These are phyloP conservation scores for Cephus pygmeus DNA, from an alignment of 2,888 invertebrate genomes.

Conservation along the genomic window DNA sequence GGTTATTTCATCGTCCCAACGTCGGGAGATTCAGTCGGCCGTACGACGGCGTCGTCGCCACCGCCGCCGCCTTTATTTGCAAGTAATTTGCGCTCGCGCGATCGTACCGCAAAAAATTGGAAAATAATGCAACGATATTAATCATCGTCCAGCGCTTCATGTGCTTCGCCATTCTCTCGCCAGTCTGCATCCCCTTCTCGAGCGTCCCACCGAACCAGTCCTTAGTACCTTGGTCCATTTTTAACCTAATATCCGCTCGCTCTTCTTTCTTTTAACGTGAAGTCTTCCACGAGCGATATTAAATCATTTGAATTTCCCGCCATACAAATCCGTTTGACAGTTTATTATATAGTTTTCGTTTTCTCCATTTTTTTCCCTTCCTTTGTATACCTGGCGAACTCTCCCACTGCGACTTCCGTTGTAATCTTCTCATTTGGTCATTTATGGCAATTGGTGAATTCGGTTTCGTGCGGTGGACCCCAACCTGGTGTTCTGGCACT, in stretches of 20 bases:
- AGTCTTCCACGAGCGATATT: neutral
- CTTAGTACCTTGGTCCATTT: neutral
- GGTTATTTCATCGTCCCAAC: neutral
- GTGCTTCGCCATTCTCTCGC: conserved; percentile 20
- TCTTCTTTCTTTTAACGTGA: neutral
- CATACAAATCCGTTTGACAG: neutral
- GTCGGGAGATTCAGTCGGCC: conserved; percentile 18
- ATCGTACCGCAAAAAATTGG: conserved; percentile 52
- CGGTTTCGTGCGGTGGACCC: neutral
- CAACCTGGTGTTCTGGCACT: neutral
- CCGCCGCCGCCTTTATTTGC: conserved; percentile 55
- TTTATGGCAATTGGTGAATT: neutral
- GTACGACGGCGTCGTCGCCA: conserved; percentile 37
- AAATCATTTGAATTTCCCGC: neutral
- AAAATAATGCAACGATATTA: conserved; percentile 62
- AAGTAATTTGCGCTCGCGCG: conserved; percentile 56
- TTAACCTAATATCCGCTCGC: neutral
- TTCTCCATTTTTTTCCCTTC: neutral
- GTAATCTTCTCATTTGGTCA: neutral
- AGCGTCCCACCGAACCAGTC: neutral
- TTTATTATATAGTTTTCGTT: neutral
- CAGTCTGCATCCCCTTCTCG: neutral
- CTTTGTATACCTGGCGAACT: neutral
- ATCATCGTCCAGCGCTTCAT: conserved; percentile 47
- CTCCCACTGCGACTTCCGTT: neutral